Percentiles rank a stretch among this genome's conserved stretches.
These are phyloP conservation scores for Clostera curtula DNA, from an alignment of 2,888 invertebrate genomes.

Conservation along the genomic window DNA sequence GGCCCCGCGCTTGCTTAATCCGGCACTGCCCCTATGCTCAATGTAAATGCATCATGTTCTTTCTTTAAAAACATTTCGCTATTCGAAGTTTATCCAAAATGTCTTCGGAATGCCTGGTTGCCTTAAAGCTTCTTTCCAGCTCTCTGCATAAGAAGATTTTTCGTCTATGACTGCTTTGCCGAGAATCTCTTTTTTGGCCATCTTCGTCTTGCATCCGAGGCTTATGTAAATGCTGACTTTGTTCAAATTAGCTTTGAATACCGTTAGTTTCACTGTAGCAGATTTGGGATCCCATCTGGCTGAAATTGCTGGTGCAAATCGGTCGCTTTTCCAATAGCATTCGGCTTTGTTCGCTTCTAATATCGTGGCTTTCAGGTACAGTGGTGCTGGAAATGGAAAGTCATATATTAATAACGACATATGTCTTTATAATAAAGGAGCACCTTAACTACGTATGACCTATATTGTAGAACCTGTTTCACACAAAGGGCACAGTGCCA, in stretches of 20 bases:
- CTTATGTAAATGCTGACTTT: slow-evolving; percentile 79
- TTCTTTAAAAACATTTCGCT: slow-evolving; percentile 18
- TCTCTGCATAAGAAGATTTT: slow-evolving; percentile 71
- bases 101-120: slow-evolving; percentile 73
- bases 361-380: slow-evolving; percentile 86
- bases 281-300: slow-evolving; percentile 82
- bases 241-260: slow-evolving; percentile 77
- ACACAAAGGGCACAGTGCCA: too few relatives aligned
- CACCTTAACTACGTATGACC: too few relatives aligned
- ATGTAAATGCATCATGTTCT: slow-evolving; percentile 21
- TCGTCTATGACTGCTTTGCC: slow-evolving; percentile 80
- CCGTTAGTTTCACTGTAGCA: slow-evolving; percentile 76
- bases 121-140: slow-evolving; percentile 77
- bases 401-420: slow-evolving; percentile 2
- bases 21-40: slow-evolving; percentile 8
- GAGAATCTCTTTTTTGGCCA: slow-evolving; percentile 80
- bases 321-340: slow-evolving; percentile 82
- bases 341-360: slow-evolving; percentile 78
- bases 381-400: slow-evolving; percentile 69
- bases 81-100: slow-evolving; percentile 76
- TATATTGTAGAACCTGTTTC: too few relatives aligned
- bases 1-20: too few relatives aligned
- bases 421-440: background rate
- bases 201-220: slow-evolving; percentile 78
- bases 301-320: slow-evolving; percentile 84